Conservation (phyloP, 2,113 vertebrate species). For the Struthidea cinerea region DNA sequence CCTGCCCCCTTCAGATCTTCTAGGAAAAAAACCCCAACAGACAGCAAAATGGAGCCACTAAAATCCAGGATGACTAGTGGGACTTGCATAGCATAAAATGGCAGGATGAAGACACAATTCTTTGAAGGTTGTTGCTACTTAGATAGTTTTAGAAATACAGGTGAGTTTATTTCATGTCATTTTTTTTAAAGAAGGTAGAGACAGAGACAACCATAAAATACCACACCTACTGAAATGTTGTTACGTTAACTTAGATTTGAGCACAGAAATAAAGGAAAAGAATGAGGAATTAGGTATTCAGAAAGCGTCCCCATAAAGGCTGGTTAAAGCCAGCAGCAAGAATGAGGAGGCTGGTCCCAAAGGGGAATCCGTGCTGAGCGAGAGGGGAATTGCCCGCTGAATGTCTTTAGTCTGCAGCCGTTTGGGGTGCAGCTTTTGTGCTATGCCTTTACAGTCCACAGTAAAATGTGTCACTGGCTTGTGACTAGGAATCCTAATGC, state of each 20-base stretch:
- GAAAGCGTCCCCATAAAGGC: neutral
- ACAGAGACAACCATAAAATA: neutral
- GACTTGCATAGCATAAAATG: neutral
- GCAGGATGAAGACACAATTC: neutral
- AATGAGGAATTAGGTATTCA: neutral
- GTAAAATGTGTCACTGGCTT: neutral
- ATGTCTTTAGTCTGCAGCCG: neutral
- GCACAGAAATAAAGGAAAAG: neutral
- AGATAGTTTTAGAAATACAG: neutral
- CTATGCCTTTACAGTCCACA: neutral
- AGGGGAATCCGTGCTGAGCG: neutral
- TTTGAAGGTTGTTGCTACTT: neutral
- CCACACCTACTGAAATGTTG: neutral
- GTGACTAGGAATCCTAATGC: slow-evolving; percentile 8
- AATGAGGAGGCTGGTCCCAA: neutral
- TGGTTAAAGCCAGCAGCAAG: neutral
- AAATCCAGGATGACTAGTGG: neutral
- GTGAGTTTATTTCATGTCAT: neutral
- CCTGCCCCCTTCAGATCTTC: neutral
- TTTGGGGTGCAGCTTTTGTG: neutral
- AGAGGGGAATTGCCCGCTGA: neutral
- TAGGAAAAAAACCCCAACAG: neutral
- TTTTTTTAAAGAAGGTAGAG: neutral
- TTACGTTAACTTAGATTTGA: neutral
- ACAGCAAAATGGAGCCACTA: neutral